These are phyloP conservation scores for Arenaria interpres DNA, from an alignment of 2,113 vertebrate genomes.

Conservation along the genomic window DNA sequence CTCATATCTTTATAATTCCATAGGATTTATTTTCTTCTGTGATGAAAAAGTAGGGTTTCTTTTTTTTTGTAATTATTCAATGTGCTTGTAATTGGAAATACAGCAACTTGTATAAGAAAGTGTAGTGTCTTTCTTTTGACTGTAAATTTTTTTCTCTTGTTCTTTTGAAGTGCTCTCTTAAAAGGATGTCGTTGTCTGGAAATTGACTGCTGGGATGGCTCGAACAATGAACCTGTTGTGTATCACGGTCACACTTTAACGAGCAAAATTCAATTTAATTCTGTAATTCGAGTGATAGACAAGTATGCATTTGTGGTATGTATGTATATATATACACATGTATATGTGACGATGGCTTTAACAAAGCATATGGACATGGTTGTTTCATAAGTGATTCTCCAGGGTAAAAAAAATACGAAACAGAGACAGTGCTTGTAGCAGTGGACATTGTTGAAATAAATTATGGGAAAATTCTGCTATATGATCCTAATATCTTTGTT, in stretches of 20 bases:
- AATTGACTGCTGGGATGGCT: constrained; percentile 90
- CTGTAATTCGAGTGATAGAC: constrained; percentile 80
- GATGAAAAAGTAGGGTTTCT: neutral
- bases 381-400: neutral
- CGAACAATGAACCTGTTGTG: constrained; percentile 81
- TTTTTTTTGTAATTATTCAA: neutral
- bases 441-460: neutral
- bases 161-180: constrained; percentile 79
- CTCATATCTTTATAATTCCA: neutral
- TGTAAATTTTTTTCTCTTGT: neutral
- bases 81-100: neutral
- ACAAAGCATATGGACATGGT: neutral
- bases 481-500: neutral
- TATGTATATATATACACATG: neutral
- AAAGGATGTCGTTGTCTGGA: constrained; percentile 91
- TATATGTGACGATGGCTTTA: neutral
- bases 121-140: neutral
- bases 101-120: neutral
- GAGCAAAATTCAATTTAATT: constrained; percentile 83
- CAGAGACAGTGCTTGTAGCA: neutral
- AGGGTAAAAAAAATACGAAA: neutral
- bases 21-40: neutral
- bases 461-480: neutral
- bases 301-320: constrained; percentile 87
- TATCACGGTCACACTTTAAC: constrained; percentile 89